phyloP scores from a whole-genome alignment of 2,797 vertebrate species.

The Megalops cyprinoides region DNA sequence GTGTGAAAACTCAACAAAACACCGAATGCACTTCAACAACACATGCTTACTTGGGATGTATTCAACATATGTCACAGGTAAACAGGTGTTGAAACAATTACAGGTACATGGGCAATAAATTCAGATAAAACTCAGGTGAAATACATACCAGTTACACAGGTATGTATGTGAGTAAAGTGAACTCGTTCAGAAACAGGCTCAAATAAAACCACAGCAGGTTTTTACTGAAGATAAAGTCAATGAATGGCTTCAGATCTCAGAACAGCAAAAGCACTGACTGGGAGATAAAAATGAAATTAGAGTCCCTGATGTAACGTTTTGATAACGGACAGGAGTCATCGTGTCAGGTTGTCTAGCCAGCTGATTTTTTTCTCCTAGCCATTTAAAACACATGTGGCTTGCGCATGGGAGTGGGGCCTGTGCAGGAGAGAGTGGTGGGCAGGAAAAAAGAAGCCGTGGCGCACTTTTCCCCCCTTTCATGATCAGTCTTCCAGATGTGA shows the following conservation, averaged over 20 bases:
- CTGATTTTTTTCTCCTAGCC: not conserved
- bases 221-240: not conserved
- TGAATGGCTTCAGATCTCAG: not conserved
- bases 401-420: not conserved
- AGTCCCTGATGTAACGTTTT: constrained; percentile 43
- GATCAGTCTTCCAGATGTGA: constrained; percentile 7
- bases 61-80: too few relatives aligned
- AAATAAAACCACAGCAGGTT: not conserved
- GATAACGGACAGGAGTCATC: constrained; percentile 46
- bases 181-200: not conserved
- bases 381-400: not conserved
- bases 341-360: not conserved
- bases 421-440: not conserved
- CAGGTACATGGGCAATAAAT: not conserved
- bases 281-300: not conserved
- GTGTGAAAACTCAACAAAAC: too few relatives aligned
- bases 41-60: too few relatives aligned
- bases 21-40: too few relatives aligned
- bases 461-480: constrained; percentile 9
- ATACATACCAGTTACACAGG: not conserved
- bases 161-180: not conserved
- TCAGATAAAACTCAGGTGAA: not conserved
- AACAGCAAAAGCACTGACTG: constrained; percentile 12
- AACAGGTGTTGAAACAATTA: not conserved
- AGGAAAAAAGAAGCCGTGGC: not conserved